Base-by-base conservation (phyloP, 2,888 invertebrate species). In the Mythimna loreyi region DNA sequence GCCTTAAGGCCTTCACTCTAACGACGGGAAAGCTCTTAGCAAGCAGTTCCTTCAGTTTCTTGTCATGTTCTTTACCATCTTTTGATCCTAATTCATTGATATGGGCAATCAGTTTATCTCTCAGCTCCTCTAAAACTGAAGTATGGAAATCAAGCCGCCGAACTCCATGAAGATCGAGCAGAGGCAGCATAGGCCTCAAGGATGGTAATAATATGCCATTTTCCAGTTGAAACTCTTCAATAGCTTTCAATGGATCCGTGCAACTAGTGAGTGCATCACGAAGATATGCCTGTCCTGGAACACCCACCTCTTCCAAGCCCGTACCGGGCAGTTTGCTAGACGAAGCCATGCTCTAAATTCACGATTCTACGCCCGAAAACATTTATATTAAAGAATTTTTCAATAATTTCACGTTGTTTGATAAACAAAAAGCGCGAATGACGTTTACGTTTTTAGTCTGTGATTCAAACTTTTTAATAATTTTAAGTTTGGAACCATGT, bases 161-260 rank as follows among this genome's bases (percentile, higher is more conserved):
- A 0, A 99, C 98, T 4, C 98, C 99, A 89, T 99, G 99, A 28
- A 99, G 96, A 92, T 99, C 99, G 13, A 99, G 96, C 21, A 99
- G 94, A 0, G 99, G 99, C 73, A 99, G 92, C 98, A 99, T 99
- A 21, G 99, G 99, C 59, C 99, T 96, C 59, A 99, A 93, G 0
- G 99, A 99, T 1, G 99, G 99, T 57, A 99, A 93, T 67, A 99
- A 94, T 85, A 99, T 98, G 49, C 98, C 98, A 96, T 99, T 99
- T 92, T 98, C 98, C 56, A 98, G 96, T 97, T 99, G 99, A 96
- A 99, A 99, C 92, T 99, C 99, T 96, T 99, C 99, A 78, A 99
- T 99, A n/a, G 99, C 99, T 95, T 99, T 99, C 49, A 99, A 92
- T 16, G 99, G 99, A 95, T 99, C 99, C 0, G 99, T 98, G 90